These are phyloP conservation scores for Cossypha polioptera DNA, from an alignment of 2,797 vertebrate genomes.

Conservation along the genomic window DNA sequence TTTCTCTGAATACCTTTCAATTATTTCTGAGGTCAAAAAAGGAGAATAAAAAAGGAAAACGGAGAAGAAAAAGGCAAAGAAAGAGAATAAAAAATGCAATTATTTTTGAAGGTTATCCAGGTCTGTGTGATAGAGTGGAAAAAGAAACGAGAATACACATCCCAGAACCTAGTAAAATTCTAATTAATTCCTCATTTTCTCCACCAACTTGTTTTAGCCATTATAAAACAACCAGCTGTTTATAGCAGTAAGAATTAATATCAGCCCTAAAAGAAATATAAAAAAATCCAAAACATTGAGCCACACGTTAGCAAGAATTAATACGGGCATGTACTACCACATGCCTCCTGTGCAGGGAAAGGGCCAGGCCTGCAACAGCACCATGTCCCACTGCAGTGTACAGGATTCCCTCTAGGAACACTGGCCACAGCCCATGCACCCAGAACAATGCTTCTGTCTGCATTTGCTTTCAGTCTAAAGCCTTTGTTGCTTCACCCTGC, in stretches of 20 bases:
- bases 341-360: rapidly evolving
- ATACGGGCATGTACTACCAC: not conserved
- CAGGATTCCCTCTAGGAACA: not conserved
- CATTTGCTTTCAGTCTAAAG: not conserved
- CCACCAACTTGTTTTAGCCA: not conserved
- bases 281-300: not conserved
- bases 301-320: not conserved
- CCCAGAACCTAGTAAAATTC: not conserved
- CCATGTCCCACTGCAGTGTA: not conserved
- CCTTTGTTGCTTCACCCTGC: not conserved
- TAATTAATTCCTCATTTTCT: not conserved
- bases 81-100: not conserved
- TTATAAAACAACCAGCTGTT: not conserved
- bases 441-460: not conserved
- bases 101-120: not conserved
- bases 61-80: not conserved
- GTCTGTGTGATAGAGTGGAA: not conserved
- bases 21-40: not conserved
- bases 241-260: not conserved
- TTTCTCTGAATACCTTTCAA: not conserved
- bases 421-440: not conserved
- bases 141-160: not conserved
- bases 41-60: not conserved
- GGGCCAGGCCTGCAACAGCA: not conserved
- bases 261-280: not conserved